A percentile compares a stretch with the other conserved stretches of the same genome.
phyloP scores from a whole-genome alignment of 2,888 invertebrate genomes.

The Diadromus collaris region DNA sequence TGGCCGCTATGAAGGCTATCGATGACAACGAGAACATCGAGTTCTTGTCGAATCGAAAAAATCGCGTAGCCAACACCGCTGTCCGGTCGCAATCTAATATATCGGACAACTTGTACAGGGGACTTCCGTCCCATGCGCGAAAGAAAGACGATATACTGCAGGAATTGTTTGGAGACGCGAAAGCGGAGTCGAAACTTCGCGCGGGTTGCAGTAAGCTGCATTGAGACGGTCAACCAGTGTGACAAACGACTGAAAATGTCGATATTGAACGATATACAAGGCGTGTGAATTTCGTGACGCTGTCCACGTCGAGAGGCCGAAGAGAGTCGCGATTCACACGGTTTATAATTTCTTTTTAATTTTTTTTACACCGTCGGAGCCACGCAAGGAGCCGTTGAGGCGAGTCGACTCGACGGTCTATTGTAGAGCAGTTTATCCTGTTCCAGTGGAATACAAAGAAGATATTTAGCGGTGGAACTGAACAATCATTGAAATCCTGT shows the following conservation, averaged over 20 bases:
- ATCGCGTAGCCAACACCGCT: slow-evolving; percentile 57
- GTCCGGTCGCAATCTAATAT: slow-evolving; percentile 70
- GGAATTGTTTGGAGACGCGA: slow-evolving; percentile 71
- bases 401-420: slow-evolving; percentile 2
- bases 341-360: slow-evolving; percentile 7
- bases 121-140: slow-evolving; percentile 73
- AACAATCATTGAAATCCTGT: slow-evolving; percentile 43
- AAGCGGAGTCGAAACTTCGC: slow-evolving; percentile 69
- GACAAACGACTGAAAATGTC: slow-evolving; percentile 24
- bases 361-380: neutral
- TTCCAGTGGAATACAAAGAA: slow-evolving; percentile 2
- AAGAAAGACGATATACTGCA: slow-evolving; percentile 74
- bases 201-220: slow-evolving; percentile 70
- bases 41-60: slow-evolving; percentile 68
- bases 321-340: slow-evolving; percentile 3
- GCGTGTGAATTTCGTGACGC: neutral
- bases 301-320: neutral
- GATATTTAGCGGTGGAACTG: neutral
- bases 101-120: slow-evolving; percentile 76
- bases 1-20: slow-evolving; percentile 85
- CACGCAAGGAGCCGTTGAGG: neutral
- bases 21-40: slow-evolving; percentile 81
- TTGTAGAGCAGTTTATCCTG: slow-evolving; percentile 20
- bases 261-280: slow-evolving; percentile 24
- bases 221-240: slow-evolving; percentile 51